Conservation (phyloP, 2,113 vertebrate genomes). For the Pipra filicauda region DNA sequence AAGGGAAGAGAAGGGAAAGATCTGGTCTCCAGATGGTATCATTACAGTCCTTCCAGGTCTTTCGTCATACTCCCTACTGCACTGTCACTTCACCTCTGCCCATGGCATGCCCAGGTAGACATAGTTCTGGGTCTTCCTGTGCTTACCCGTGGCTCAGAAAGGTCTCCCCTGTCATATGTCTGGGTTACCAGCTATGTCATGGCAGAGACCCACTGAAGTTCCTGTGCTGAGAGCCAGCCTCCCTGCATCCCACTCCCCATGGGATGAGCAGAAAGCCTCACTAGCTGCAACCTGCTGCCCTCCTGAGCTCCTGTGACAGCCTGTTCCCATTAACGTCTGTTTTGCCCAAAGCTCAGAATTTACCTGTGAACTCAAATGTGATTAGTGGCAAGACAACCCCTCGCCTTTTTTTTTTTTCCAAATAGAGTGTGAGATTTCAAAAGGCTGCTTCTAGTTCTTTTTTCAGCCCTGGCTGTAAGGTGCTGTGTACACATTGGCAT, state of each 20-base stretch:
- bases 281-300: background rate
- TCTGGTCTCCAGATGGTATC: background rate
- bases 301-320: background rate
- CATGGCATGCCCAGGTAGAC: background rate
- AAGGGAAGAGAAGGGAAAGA: background rate
- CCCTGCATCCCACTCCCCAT: rapidly evolving
- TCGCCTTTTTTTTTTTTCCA: background rate
- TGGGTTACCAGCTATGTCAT: background rate
- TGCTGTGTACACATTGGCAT: background rate
- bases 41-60: background rate
- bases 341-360: slow-evolving; percentile 27
- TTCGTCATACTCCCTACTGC: background rate
- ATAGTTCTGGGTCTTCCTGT: background rate
- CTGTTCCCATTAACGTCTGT: background rate
- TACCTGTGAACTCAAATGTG: background rate
- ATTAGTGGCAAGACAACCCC: background rate
- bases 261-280: background rate
- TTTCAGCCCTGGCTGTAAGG: background rate
- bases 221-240: background rate
- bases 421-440: background rate
- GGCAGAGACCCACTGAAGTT: background rate
- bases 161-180: background rate
- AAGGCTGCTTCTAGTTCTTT: background rate
- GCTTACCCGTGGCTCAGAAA: background rate
- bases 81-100: background rate